Percentiles rank a stretch among this genome's conserved stretches.
Evolutionary conservation across 1,140 invertebrate genomes (phyloP).

Genomic region (Cotesia chilonis): DNA sequence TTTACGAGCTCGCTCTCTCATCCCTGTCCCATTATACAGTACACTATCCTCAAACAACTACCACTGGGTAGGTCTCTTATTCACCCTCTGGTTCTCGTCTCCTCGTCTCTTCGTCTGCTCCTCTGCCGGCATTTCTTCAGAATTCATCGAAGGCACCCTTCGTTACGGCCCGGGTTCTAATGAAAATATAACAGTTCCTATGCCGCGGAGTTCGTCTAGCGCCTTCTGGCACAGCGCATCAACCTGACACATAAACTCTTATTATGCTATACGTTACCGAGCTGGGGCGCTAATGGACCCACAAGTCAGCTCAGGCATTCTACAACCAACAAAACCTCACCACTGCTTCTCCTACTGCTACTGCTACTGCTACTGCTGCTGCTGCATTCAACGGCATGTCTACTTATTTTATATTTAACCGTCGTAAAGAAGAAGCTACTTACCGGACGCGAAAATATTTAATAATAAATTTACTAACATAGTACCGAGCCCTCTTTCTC

Average conservation of each 20-base stretch:
- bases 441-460: slow-evolving; percentile 57
- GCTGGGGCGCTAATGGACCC: slow-evolving; percentile 65
- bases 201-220: slow-evolving; percentile 62
- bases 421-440: slow-evolving; percentile 64
- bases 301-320: slow-evolving; percentile 61
- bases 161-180: slow-evolving; percentile 53
- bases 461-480: slow-evolving; percentile 51
- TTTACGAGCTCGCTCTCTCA: slow-evolving; percentile 21
- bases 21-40: neutral
- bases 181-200: slow-evolving; percentile 67
- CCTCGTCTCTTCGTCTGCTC: no score
- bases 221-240: slow-evolving; percentile 64
- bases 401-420: slow-evolving; percentile 67
- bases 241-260: slow-evolving; percentile 68
- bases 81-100: no score
- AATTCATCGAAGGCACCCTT: slow-evolving; percentile 54
- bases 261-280: slow-evolving; percentile 65
- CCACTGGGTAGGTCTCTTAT: neutral
- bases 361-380: neutral
- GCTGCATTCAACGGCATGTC: slow-evolving; percentile 50
- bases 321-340: slow-evolving; percentile 28
- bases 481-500: no score
- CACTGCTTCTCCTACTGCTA: slow-evolving; percentile 36
- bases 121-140: slow-evolving; percentile 27
- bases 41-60: slow-evolving; percentile 5